Conservation (phyloP, 2,797 vertebrate species). For the Alca torda region DNA sequence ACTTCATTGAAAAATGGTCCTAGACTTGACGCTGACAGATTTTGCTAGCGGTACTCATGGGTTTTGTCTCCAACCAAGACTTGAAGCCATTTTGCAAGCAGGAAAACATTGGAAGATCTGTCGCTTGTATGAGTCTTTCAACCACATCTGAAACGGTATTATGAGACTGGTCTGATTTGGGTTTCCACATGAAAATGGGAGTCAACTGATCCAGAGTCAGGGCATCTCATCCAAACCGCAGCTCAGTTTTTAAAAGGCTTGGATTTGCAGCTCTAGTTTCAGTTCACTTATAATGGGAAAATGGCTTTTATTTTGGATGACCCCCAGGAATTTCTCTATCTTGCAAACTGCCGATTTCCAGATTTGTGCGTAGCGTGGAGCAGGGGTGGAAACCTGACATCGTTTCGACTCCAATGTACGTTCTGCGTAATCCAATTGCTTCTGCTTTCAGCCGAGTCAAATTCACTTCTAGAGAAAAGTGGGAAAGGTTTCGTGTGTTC, state of each 20-base stretch:
- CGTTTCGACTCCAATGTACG: neutral
- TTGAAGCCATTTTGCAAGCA: neutral
- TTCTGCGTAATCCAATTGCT: neutral
- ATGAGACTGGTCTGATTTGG: neutral
- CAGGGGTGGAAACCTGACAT: neutral
- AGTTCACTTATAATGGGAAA: neutral
- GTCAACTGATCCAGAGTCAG: neutral
- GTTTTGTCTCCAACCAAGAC: neutral
- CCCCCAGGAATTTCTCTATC: neutral
- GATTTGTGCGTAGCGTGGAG: neutral
- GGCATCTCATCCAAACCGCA: neutral
- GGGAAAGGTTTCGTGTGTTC: neutral
- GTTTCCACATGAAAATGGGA: neutral
- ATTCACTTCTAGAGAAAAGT: neutral
- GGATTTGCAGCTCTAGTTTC: conserved; percentile 8
- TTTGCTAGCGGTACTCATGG: fast-evolving
- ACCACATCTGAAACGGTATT: neutral
- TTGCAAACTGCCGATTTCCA: neutral
- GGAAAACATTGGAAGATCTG: neutral
- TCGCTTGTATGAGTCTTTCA: neutral
- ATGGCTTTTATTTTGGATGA: neutral
- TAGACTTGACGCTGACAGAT: neutral
- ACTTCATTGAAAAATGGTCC: neutral
- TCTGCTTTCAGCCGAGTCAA: neutral
- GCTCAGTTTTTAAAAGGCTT: neutral